Base-by-base conservation (phyloP, 2,113 vertebrate genomes). In the Entelurus aequoreus region DNA sequence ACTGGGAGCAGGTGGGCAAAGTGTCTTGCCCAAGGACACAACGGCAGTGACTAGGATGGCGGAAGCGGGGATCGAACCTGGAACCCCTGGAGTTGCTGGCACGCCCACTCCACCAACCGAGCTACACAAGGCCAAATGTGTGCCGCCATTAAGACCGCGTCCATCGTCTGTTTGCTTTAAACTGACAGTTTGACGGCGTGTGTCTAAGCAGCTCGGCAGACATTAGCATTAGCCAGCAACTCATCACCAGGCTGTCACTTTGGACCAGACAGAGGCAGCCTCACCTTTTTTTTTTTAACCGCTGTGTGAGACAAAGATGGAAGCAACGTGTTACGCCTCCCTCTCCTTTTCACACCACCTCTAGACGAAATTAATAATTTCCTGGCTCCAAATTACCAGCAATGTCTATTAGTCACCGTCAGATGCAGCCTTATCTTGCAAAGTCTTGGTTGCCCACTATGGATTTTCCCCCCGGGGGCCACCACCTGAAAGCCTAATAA, bases 191-290 rank as follows among this genome's bases (percentile, higher is more conserved):
- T 75, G 75, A 82, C 69, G 83, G 60, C 63, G 71, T 64, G 76
- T 74, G 74, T 79, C 64, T 58, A 66, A 82, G 67, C 55, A 58
- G 78, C 72, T 75, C 82, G 77, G 67, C 69, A 71, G 42, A 61
- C 57, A 78, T 88, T 83, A 83, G 72, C 75, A 84, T 73, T 46
- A 70, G 40, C 75, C 62, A 16, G 63, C 69, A 78, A 74, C 77
- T 84, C 68, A 35, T 79, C 57, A 62, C 66, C 44, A 46, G 55
- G 66, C 73, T 81, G 76, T 84, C 81, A 76, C 51, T 61, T 60
- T 52, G 3, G 9, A 63, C 51, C 44, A 61, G 69, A 72, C 65
- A 72, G 44, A 61, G 75, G 62, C 15, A 15, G 61, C 54, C 44
- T 46, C 42, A 11, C 12, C 28, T 28, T 28, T 28, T 28, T 28